A percentile compares a stretch with the other conserved stretches of the same genome.
Conservation (phyloP, 2,888 invertebrate genomes). For the Eudasyphora cyanicolor region DNA sequence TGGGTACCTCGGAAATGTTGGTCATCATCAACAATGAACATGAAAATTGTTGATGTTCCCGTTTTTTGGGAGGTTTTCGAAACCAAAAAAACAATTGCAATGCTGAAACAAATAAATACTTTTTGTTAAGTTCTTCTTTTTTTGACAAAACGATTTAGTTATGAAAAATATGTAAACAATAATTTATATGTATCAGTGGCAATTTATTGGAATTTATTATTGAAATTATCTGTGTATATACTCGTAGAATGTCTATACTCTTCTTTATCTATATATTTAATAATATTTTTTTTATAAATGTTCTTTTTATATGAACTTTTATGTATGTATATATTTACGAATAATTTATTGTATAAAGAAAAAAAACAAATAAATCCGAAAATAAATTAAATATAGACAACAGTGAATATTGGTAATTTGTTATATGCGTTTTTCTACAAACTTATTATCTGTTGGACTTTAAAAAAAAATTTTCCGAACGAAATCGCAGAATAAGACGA, state of each 20-base stretch:
- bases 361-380: constrained; percentile 1
- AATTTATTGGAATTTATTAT: constrained; percentile 4
- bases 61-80: constrained; percentile 23
- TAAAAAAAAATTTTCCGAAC: no score
- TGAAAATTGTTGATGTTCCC: constrained; percentile 51
- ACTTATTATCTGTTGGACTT: no score
- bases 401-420: neutral
- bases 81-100: neutral
- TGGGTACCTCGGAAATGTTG: constrained; percentile 77
- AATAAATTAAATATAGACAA: neutral
- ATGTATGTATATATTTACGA: constrained; percentile 7
- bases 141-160: neutral
- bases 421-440: no score
- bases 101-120: constrained; percentile 5
- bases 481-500: no score
- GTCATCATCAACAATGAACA: constrained; percentile 70
- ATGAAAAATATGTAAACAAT: neutral
- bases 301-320: constrained; percentile 6
- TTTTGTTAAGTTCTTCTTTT: neutral
- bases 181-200: constrained; percentile 4
- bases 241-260: neutral
- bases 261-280: neutral
- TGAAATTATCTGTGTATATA: neutral
- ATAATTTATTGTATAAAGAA: constrained; percentile 21
- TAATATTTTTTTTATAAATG: constrained; percentile 4